Percentiles rank a stretch among this genome's conserved stretches.
Evolutionary conservation across 2,113 vertebrate species (phyloP).

Genomic region (Ardeotis arabs): DNA sequence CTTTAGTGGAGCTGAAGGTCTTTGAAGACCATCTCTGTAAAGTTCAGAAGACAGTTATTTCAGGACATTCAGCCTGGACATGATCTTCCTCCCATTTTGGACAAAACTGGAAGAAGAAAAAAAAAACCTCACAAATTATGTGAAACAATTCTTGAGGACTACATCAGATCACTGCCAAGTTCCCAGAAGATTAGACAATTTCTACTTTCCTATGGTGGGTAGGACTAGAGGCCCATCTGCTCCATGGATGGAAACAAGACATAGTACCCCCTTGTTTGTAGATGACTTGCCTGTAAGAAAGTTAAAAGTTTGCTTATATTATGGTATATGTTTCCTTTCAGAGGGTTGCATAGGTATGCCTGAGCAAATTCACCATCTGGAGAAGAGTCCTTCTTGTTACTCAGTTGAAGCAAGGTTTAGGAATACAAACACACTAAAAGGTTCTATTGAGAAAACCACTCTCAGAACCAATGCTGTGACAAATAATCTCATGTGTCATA

Average conservation of each 20-base stretch:
- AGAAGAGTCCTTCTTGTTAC: not conserved
- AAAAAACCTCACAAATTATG: not conserved
- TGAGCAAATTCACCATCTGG: not conserved
- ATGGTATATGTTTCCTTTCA: not conserved
- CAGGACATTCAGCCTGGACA: not conserved
- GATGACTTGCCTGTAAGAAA: not conserved
- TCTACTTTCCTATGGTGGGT: not conserved
- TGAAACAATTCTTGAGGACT: not conserved
- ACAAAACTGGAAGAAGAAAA: not conserved
- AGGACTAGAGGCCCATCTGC: not conserved
- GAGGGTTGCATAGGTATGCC: not conserved
- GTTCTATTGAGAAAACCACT: not conserved
- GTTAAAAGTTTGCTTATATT: not conserved
- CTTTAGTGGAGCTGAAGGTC: not conserved
- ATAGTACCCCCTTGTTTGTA: not conserved
- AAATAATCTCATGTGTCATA: not conserved
- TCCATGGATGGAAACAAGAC: not conserved
- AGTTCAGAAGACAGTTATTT: not conserved
- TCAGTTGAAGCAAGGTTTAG: not conserved
- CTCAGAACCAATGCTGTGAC: not conserved
- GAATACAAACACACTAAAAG: not conserved
- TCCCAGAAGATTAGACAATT: not conserved
- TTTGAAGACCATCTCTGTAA: not conserved
- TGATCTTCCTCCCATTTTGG: not conserved
- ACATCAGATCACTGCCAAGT: not conserved